A percentile compares a stretch with the other conserved stretches of the same genome.
phyloP scores from a whole-genome alignment of 2,113 vertebrate species.

The Cepphus grylle region DNA sequence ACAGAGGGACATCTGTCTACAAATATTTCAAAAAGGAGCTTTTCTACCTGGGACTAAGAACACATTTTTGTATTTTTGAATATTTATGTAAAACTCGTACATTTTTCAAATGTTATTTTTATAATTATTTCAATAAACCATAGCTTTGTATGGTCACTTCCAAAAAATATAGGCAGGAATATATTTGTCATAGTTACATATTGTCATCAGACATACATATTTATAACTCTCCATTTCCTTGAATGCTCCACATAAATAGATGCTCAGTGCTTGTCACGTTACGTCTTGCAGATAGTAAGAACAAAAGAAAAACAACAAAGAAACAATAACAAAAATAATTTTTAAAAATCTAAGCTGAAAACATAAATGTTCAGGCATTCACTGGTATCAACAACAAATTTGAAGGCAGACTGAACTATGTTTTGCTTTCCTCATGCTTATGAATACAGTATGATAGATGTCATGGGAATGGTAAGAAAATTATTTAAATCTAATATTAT shows the following conservation, averaged over 20 bases:
- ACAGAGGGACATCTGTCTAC: background rate
- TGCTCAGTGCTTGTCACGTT: slow-evolving; percentile 47
- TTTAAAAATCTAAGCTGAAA: background rate
- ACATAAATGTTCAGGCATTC: background rate
- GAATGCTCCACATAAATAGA: slow-evolving; percentile 31
- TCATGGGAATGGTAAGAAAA: background rate
- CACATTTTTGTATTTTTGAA: background rate
- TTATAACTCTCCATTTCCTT: slow-evolving; percentile 46
- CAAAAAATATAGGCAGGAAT: background rate
- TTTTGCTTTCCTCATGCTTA: background rate
- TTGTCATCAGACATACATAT: slow-evolving; percentile 43
- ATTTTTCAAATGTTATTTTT: background rate
- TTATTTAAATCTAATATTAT: background rate
- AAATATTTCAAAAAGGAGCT: background rate
- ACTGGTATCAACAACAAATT: background rate
- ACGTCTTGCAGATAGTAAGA: slow-evolving; percentile 17
- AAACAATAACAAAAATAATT: background rate
- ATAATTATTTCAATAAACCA: background rate
- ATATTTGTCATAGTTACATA: background rate
- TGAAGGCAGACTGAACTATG: background rate
- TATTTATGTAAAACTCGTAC: background rate
- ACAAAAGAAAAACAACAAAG: slow-evolving; percentile 52
- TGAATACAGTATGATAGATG: background rate
- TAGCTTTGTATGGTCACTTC: background rate
- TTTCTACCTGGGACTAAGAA: background rate